These are phyloP conservation scores for Carassius gibelio DNA, from an alignment of 2,113 vertebrate genomes.

Conservation along the genomic window DNA sequence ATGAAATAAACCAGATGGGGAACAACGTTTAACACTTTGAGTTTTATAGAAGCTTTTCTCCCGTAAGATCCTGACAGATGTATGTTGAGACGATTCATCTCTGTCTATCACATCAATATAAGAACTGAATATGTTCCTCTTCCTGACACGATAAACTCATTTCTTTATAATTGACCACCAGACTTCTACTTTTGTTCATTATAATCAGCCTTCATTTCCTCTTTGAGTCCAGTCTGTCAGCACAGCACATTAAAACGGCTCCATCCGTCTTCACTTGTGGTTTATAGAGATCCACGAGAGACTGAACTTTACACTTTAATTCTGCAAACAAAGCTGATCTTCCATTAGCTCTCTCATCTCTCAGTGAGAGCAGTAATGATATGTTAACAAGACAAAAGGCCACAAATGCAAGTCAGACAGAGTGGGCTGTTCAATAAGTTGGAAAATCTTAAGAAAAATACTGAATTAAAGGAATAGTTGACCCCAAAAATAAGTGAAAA, in stretches of 20 bases:
- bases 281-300: background rate
- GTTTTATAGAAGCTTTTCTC: background rate
- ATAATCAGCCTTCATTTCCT: background rate
- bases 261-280: background rate
- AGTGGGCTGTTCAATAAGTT: too few species aligned
- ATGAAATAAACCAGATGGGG: slow-evolving; percentile 16
- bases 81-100: background rate
- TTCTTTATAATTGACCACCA: background rate
- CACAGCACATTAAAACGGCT: background rate
- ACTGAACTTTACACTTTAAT: background rate
- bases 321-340: background rate
- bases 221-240: background rate
- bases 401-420: background rate
- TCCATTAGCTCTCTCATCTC: background rate
- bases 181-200: background rate
- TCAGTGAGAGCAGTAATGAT: background rate
- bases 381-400: slow-evolving; percentile 11
- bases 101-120: background rate
- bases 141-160: background rate
- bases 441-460: too few species aligned
- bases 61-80: background rate
- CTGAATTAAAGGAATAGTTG: too few species aligned
- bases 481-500: background rate
- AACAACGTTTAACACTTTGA: background rate
- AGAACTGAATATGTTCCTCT: background rate